phyloP scores from a whole-genome alignment of 23 tunicate species.

The Ascidia mentula region DNA sequence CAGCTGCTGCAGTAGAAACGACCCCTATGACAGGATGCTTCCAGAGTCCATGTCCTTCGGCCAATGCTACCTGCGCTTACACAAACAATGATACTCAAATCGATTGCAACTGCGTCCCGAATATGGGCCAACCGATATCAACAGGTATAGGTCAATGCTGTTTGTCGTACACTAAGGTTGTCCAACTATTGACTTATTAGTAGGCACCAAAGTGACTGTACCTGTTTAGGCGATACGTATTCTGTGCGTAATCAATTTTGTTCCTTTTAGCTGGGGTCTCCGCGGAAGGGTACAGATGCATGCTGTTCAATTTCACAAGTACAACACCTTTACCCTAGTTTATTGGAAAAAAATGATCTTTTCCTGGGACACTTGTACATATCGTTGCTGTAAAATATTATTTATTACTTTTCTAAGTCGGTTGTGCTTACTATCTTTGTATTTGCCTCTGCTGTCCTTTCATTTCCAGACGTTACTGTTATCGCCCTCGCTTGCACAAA shows the following conservation, averaged over 20 bases:
- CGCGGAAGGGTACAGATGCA: constrained; percentile 50
- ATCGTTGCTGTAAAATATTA: background rate
- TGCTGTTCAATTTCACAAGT: constrained; percentile 27
- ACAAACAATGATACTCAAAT: constrained; percentile 26
- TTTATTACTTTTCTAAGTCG: background rate
- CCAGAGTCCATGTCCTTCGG: constrained; percentile 61
- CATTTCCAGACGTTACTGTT: too few relatives aligned
- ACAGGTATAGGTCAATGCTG: too few relatives aligned
- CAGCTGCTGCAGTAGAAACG: constrained; percentile 21
- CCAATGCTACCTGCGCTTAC: constrained; percentile 39
- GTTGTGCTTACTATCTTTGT: too few relatives aligned
- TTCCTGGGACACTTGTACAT: background rate
- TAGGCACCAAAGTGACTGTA: too few relatives aligned
- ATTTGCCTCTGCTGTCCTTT: too few relatives aligned
- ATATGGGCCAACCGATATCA: constrained; percentile 14
- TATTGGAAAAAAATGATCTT: background rate
- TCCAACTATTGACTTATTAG: too few relatives aligned
- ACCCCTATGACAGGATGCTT: constrained; percentile 32
- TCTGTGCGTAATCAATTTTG: background rate
- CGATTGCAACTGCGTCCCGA: constrained; percentile 31
- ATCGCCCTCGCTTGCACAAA: background rate
- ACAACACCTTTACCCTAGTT: too few relatives aligned
- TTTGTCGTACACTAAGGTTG: too few relatives aligned
- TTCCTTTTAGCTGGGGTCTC: constrained; percentile 36
- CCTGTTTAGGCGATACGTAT: too few relatives aligned